Conservation (phyloP, 2,797 vertebrate genomes). For the Triplophysa bombifrons region DNA sequence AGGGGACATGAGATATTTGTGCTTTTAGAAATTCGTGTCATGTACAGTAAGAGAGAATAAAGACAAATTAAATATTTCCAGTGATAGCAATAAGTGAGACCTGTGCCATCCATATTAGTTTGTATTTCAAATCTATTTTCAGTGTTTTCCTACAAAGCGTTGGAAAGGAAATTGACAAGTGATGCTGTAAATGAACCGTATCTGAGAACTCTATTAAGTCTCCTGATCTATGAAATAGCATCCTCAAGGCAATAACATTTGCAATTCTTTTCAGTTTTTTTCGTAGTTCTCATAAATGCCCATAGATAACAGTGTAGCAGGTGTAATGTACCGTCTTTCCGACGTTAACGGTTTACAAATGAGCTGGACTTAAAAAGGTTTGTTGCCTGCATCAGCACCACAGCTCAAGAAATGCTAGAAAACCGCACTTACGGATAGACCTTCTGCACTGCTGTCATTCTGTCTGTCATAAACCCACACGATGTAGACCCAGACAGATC, state of each 20-base stretch:
- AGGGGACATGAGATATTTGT: no score
- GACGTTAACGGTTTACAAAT: no score
- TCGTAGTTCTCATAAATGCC: neutral
- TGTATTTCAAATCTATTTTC: no score
- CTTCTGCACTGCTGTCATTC: neutral
- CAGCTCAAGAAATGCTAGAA: no score
- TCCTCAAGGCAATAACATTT: neutral
- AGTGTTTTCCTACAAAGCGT: neutral
- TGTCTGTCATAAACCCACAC: neutral
- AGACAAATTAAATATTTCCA: neutral
- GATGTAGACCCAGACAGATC: neutral
- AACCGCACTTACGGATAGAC: neutral
- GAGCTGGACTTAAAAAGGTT: no score
- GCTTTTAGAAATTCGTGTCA: neutral
- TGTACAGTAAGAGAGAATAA: neutral
- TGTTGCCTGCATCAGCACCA: no score
- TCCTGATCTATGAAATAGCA: neutral
- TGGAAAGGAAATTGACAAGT: neutral
- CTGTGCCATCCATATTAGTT: neutral
- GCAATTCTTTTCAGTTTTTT: neutral
- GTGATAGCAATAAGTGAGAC: neutral
- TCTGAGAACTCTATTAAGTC: neutral
- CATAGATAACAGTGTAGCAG: neutral
- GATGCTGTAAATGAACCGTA: neutral
- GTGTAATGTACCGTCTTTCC: neutral